These are phyloP conservation scores for Anableps anableps DNA, from an alignment of 2,797 vertebrate genomes.

Conservation along the genomic window DNA sequence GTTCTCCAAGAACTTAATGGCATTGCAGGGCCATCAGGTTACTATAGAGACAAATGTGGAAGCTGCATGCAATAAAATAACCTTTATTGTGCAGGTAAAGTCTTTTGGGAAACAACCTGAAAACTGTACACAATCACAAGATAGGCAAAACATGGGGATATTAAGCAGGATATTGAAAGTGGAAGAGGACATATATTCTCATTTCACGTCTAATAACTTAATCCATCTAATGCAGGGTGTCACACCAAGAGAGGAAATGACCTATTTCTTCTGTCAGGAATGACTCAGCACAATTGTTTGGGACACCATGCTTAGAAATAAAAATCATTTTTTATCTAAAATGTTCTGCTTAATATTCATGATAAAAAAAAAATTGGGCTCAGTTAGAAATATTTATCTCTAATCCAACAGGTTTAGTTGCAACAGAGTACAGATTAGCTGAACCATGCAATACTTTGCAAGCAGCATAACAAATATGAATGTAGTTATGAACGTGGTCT, in stretches of 20 bases:
- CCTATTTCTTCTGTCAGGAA: neutral
- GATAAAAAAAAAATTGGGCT: neutral
- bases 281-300: neutral
- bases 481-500: too few relatives aligned
- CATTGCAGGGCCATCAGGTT: constrained; percentile 13
- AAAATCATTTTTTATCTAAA: neutral
- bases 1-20: constrained; percentile 40
- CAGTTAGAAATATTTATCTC: neutral
- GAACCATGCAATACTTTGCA: neutral
- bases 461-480: too few relatives aligned
- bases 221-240: neutral
- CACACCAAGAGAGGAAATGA: neutral
- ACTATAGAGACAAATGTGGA: constrained; percentile 14
- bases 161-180: neutral
- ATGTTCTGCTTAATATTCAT: neutral
- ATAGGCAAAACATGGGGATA: constrained; percentile 2
- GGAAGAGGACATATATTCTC: neutral
- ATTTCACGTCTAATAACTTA: neutral
- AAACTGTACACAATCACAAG: neutral
- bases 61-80: constrained; percentile 21
- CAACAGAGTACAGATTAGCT: neutral
- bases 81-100: constrained; percentile 6
- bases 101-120: constrained; percentile 5
- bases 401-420: neutral
- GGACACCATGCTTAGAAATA: too few relatives aligned